Percentiles rank a stretch among this genome's conserved stretches.
Evolutionary conservation across 2,113 vertebrate species (phyloP).

Genomic region (Gasterosteus aculeatus): DNA sequence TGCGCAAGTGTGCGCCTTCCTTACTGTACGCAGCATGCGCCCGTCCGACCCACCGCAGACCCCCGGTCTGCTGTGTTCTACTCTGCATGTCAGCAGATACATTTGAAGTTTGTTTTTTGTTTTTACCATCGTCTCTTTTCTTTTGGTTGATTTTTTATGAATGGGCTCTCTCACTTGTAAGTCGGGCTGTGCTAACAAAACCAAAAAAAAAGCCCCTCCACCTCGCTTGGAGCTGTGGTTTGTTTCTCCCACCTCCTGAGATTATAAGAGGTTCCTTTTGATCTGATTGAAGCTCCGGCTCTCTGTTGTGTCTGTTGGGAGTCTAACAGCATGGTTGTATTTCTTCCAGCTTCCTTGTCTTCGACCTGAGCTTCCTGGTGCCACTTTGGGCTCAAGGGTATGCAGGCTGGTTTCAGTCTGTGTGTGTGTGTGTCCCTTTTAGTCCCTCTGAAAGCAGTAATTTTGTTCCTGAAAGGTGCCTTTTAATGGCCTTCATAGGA

Average conservation of each 20-base stretch:
- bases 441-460: neutral
- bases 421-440: neutral
- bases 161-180: neutral
- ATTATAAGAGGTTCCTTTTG: conserved; percentile 47
- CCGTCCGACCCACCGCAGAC: neutral
- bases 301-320: conserved; percentile 58
- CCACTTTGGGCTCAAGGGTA: conserved; percentile 15
- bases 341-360: conserved; percentile 71
- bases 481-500: neutral
- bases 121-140: neutral
- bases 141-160: neutral
- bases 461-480: neutral
- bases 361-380: conserved; percentile 63
- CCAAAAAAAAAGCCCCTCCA: conserved; percentile 16
- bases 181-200: neutral
- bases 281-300: conserved; percentile 56
- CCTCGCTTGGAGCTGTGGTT: conserved; percentile 20
- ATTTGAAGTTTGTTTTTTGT: neutral
- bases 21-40: neutral
- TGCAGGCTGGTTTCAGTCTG: conserved; percentile 4
- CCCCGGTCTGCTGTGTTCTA: neutral
- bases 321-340: conserved; percentile 45
- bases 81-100: neutral
- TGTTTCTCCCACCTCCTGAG: conserved; percentile 45
- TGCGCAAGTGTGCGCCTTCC: neutral